Base-by-base conservation (phyloP, 2,888 invertebrate genomes). In the Phengaris arion region DNA sequence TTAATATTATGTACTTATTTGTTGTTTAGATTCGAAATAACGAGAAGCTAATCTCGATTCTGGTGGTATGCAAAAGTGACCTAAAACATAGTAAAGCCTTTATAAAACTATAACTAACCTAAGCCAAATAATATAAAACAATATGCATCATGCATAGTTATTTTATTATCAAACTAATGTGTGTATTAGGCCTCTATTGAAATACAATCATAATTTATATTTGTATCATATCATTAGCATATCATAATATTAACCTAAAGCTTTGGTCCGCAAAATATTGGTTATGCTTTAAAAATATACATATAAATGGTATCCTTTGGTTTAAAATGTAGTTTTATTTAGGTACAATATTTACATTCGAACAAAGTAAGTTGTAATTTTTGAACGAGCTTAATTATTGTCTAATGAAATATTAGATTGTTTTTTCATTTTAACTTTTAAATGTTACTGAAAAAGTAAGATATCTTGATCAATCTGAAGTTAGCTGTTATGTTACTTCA, bases 151-250 rank as follows among this genome's bases (percentile, higher is more conserved):
- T 9, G 1, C 13, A 54, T 2, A 54, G 54, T 54, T 13, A 2
- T 12, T 5, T 10, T 22, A 59, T 22, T n/a, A 2, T n/a, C 4
- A 64, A 59, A 35, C 10, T 22, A 45, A 22, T 64, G 35, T 48
- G 48, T 48, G 48, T 22, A 12, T 64, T 45, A 35, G 64, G 64
- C 64, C 64, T 12, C 35, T 12, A 35, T 64, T 64, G 35, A 54
- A 35, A 72, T 8, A 15, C 89, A 89, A 89, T 89, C 88, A 88
- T 91, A 92, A 89, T 88, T 90, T 92, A 13, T 72, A 52, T 70
- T 92, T 93, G 86, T 91, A 91, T 92, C 93, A 93, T 93, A 93
- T 92, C 93, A 89, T 90, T 91, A 90, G 88, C 91, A 92, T 92
- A 92, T 92, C 91, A 90, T 90, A 88, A 88, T 86, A 75, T 35